Percentiles rank a stretch among this genome's conserved stretches.
Evolutionary conservation across 2,113 vertebrate genomes (phyloP).

Genomic region (Candoia aspera): DNA sequence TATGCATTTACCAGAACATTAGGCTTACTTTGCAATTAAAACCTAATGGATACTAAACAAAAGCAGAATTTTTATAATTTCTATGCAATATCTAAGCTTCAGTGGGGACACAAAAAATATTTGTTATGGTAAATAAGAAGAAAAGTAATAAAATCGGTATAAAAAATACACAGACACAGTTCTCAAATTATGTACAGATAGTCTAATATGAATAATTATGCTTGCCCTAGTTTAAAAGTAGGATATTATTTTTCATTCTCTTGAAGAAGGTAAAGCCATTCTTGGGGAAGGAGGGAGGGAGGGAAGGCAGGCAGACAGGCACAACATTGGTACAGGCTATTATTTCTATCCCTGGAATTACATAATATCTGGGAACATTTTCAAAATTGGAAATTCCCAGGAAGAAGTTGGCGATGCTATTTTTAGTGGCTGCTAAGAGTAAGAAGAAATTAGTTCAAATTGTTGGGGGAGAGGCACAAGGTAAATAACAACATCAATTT

Average conservation of each 20-base stretch:
- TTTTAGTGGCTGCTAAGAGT: not conserved
- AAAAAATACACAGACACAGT: not conserved
- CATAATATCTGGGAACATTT: not conserved
- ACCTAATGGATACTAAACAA: not conserved
- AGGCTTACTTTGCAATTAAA: conserved; percentile 11
- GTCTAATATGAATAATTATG: not conserved
- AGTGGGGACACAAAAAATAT: not conserved
- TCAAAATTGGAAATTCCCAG: not conserved
- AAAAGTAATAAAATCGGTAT: not conserved
- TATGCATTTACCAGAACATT: not conserved
- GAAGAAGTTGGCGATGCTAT: not conserved
- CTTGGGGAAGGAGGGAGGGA: not conserved
- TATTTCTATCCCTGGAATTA: not conserved
- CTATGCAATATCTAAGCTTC: not conserved
- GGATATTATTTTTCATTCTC: not conserved
- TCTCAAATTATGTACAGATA: not conserved
- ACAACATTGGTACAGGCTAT: not conserved
- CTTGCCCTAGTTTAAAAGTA: not conserved
- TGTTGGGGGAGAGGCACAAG: too few species aligned
- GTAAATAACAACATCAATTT: too few species aligned
- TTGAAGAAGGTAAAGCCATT: not conserved
- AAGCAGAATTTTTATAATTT: not conserved
- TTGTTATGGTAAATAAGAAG: not conserved
- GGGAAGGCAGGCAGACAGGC: not conserved
- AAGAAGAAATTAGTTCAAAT: not conserved